Evolutionary conservation across 2,113 vertebrate species (phyloP).

Genomic region (Heloderma charlesbogerti): DNA sequence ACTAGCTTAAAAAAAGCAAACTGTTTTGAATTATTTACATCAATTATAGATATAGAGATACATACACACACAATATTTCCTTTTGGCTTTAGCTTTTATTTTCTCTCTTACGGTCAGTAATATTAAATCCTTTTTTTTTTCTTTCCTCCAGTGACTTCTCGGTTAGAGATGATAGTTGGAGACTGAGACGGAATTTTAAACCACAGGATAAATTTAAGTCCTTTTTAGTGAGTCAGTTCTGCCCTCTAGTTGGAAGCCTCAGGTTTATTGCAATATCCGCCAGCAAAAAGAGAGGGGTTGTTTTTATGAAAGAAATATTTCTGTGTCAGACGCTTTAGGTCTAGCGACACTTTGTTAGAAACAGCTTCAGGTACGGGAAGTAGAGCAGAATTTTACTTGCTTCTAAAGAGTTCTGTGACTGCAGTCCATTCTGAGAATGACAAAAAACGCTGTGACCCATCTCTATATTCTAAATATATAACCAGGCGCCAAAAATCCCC

Average conservation of each 20-base stretch:
- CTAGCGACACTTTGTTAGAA: background rate
- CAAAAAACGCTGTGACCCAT: background rate
- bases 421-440: background rate
- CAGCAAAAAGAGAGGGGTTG: background rate
- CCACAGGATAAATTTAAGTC: background rate
- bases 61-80: background rate
- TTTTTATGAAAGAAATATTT: background rate
- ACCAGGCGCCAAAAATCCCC: background rate
- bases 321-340: background rate
- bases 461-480: background rate
- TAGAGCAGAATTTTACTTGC: background rate
- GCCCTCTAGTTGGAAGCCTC: background rate
- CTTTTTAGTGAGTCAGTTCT: constrained; percentile 11
- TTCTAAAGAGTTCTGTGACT: background rate
- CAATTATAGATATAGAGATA: background rate
- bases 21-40: background rate
- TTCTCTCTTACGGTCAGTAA: constrained; percentile 45
- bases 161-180: constrained; percentile 46
- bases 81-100: constrained; percentile 28
- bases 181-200: constrained; percentile 9
- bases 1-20: constrained; percentile 52
- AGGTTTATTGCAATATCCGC: fast-evolving
- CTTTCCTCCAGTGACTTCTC: constrained; percentile 44
- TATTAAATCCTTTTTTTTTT: constrained; percentile 59
- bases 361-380: background rate